A percentile compares a stretch with the other conserved stretches of the same genome.
phyloP scores from a whole-genome alignment of 2,888 invertebrate species.

The Pristionchus arcanus region DNA sequence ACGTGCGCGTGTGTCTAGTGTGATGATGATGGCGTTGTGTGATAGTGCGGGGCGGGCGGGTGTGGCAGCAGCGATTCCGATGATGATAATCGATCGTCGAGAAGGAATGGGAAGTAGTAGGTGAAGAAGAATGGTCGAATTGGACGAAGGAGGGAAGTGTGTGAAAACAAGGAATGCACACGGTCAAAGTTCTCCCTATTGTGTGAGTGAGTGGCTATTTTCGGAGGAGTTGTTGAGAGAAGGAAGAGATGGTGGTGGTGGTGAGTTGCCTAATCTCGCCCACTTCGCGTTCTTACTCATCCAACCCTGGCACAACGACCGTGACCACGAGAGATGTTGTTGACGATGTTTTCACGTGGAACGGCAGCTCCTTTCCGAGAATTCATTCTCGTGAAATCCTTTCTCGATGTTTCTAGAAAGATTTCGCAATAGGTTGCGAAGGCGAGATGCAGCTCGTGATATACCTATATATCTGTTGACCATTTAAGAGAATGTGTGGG shows the following conservation, averaged over 20 bases:
- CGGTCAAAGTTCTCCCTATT: conserved; percentile 9
- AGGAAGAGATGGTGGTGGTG: not conserved
- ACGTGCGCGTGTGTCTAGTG: not conserved
- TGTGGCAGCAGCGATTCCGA: not conserved
- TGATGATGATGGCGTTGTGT: not conserved
- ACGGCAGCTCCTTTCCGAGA: not conserved
- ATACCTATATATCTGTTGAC: conserved; percentile 5
- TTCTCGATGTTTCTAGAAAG: not conserved
- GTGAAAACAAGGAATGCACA: not conserved
- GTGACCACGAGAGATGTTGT: conserved; percentile 28
- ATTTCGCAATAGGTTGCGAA: not conserved
- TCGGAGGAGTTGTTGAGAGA: not conserved
- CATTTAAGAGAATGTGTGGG: not conserved
- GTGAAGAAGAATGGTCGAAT: conserved; percentile 9
- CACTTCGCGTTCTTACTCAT: conserved; percentile 6
- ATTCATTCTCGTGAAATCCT: too few relatives aligned
- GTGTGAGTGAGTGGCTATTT: conserved; percentile 11
- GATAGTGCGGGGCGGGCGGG: not conserved
- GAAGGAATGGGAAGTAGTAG: not conserved
- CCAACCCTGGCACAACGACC: not conserved
- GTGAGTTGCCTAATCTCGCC: not conserved
- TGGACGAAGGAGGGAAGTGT: not conserved
- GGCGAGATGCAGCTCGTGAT: not conserved
- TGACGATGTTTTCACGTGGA: not conserved
- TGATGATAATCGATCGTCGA: conserved; percentile 15